phyloP scores from a whole-genome alignment of 2,888 invertebrate genomes.

The Limnephilus rhombicus region DNA sequence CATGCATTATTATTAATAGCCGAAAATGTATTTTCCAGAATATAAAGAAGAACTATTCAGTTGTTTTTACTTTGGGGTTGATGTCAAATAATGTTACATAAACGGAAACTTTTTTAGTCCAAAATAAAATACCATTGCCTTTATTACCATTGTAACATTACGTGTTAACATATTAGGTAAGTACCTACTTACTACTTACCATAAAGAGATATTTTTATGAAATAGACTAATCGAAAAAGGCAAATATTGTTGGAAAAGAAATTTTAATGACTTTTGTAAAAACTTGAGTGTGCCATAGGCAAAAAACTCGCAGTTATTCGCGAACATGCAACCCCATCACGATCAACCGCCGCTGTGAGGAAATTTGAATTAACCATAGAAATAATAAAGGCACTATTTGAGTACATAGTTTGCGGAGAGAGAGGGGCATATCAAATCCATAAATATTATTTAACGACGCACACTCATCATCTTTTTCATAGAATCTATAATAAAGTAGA shows the following conservation, averaged over 20 bases:
- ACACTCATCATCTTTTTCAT: too few species aligned
- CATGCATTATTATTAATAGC: too few species aligned
- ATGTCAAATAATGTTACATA: neutral
- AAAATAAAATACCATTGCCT: neutral
- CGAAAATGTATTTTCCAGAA: too few species aligned
- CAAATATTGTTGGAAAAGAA: conserved; percentile 1
- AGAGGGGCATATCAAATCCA: neutral
- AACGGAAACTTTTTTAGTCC: neutral
- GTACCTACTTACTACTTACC: neutral
- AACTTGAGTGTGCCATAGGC: neutral
- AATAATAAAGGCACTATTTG: conserved; percentile 23
- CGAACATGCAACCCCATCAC: conserved; percentile 35
- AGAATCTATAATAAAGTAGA: too few species aligned
- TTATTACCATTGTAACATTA: neutral
- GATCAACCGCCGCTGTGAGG: neutral
- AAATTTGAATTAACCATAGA: conserved; percentile 36
- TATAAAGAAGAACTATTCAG: too few species aligned
- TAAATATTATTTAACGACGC: too few species aligned
- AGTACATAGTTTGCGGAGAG: neutral
- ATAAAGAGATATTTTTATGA: neutral
- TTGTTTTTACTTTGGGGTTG: neutral
- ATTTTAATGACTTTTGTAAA: conserved; percentile 1
- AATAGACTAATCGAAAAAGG: neutral
- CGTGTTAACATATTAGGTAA: neutral
- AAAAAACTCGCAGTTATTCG: conserved; percentile 17